phyloP scores from a whole-genome alignment of 2,113 vertebrate genomes.

The Anoura caudifer region DNA sequence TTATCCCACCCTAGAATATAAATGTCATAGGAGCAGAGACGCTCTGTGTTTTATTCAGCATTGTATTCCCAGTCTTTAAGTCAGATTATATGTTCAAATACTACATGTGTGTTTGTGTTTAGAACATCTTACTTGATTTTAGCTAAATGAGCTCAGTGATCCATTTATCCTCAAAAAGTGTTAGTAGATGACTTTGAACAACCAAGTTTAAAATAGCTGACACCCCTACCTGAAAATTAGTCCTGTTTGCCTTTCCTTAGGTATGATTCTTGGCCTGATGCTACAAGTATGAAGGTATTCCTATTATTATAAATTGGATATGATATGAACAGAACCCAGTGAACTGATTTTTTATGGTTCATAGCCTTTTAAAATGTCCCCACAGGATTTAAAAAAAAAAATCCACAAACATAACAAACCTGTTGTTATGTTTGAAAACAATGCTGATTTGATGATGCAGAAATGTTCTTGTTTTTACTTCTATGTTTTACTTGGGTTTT shows the following conservation, averaged over 20 bases:
- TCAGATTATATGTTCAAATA: neutral
- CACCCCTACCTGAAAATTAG: neutral
- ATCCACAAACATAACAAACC: neutral
- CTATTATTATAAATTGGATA: neutral
- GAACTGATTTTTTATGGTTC: neutral
- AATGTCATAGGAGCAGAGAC: neutral
- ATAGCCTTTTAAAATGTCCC: neutral
- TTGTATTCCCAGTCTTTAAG: neutral
- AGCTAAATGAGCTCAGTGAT: neutral
- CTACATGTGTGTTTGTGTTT: neutral
- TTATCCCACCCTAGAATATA: neutral
- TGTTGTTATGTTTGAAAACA: neutral
- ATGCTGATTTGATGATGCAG: neutral
- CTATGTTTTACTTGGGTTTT: neutral
- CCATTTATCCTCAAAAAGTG: neutral
- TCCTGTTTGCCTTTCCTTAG: neutral
- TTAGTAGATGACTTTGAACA: neutral
- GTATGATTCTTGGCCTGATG: neutral
- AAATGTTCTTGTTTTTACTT: neutral
- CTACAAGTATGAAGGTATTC: neutral
- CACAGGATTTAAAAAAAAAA: neutral
- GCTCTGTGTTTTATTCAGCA: neutral
- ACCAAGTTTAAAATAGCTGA: neutral
- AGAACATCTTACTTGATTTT: neutral
- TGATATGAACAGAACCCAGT: neutral